Conservation (phyloP, 2,888 invertebrate species). For the Argyresthia albistria region DNA sequence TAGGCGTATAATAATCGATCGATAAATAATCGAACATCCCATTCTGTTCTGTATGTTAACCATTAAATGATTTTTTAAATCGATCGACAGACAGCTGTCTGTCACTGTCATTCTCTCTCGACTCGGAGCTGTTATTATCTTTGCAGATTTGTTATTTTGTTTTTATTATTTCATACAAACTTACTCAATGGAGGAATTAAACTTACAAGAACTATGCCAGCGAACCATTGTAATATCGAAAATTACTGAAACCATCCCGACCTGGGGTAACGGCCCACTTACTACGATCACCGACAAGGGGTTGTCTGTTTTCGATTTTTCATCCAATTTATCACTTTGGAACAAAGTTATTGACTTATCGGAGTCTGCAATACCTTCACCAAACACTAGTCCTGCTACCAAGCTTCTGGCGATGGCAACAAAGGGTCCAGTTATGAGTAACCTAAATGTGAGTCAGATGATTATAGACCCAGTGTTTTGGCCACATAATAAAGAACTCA, state of each 20-base stretch:
- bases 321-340: conserved; percentile 33
- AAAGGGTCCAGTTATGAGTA: conserved; percentile 20
- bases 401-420: conserved; percentile 26
- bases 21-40: too few relatives aligned
- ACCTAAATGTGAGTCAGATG: conserved; percentile 41
- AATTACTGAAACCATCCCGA: conserved; percentile 28
- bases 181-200: not conserved
- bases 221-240: conserved; percentile 28
- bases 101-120: too few relatives aligned
- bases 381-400: conserved; percentile 33
- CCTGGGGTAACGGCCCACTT: conserved; percentile 35
- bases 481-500: conserved; percentile 40
- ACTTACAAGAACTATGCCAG: conserved; percentile 37
- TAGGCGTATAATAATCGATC: too few relatives aligned
- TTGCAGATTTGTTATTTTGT: too few relatives aligned
- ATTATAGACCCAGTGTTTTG: conserved; percentile 41
- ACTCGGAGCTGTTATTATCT: too few relatives aligned
- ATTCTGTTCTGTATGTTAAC: too few relatives aligned
- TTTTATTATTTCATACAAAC: too few relatives aligned
- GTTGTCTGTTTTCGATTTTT: conserved; percentile 33
- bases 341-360: conserved; percentile 39
- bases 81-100: too few relatives aligned
- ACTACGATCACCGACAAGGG: conserved; percentile 37
- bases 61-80: too few relatives aligned
- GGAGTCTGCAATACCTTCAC: conserved; percentile 27